A percentile compares a stretch with the other conserved stretches of the same genome.
Evolutionary conservation across 2,113 vertebrate genomes (phyloP).

Genomic region (Oncorhynchus mykiss): DNA sequence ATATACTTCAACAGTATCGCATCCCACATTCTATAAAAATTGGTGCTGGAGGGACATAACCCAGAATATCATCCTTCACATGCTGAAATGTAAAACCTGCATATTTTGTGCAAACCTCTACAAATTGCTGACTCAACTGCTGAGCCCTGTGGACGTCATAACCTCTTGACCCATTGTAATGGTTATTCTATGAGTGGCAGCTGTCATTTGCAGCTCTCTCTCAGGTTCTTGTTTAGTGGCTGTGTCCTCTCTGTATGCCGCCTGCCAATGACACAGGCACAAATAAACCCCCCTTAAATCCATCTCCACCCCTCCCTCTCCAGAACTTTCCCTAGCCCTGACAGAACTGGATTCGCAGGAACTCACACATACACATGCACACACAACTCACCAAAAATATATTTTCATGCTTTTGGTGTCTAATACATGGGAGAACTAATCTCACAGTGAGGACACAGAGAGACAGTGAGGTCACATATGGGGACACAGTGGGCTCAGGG

Average conservation of each 20-base stretch:
- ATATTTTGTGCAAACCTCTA: background rate
- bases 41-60: too few relatives aligned
- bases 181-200: conserved; percentile 2
- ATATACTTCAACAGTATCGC: too few relatives aligned
- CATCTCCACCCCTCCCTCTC: background rate
- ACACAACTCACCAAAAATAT: background rate
- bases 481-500: background rate
- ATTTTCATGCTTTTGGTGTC: too few relatives aligned
- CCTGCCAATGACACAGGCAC: conserved; percentile 52
- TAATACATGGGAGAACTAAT: too few relatives aligned
- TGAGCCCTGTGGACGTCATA: too few relatives aligned
- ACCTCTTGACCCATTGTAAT: background rate
- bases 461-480: background rate
- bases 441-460: background rate
- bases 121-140: background rate
- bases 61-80: background rate
- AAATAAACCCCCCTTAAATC: conserved; percentile 36
- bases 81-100: background rate
- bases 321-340: background rate
- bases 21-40: too few relatives aligned
- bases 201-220: conserved; percentile 46
- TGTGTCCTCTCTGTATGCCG: background rate
- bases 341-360: background rate
- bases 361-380: background rate
- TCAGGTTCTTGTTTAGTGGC: conserved; percentile 13